Evolutionary conservation across 1,140 invertebrate genomes (phyloP).

Genomic region (Atta colombica): DNA sequence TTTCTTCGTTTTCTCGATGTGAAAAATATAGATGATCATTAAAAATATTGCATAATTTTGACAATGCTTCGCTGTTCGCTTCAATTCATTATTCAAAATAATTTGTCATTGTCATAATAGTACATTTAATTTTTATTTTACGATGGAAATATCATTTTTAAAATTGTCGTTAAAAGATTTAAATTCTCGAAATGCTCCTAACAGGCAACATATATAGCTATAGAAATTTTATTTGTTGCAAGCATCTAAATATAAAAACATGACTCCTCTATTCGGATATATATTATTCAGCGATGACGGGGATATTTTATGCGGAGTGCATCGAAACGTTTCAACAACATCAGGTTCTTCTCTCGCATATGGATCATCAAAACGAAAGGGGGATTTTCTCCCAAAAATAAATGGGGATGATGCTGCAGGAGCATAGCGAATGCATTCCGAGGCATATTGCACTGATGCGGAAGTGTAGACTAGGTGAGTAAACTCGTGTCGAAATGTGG

Average conservation of each 20-base stretch:
- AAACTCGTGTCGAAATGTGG: slow-evolving; percentile 22
- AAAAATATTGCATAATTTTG: background rate
- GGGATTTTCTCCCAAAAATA: slow-evolving; percentile 15
- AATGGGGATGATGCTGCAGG: slow-evolving; percentile 75
- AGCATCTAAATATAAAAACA: background rate
- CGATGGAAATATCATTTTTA: background rate
- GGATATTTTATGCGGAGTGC: slow-evolving; percentile 31
- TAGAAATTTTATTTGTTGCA: slow-evolving; percentile 6
- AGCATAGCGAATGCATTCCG: slow-evolving; percentile 76
- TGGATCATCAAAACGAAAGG: slow-evolving; percentile 61
- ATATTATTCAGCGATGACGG: slow-evolving; percentile 44
- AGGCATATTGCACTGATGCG: slow-evolving; percentile 78
- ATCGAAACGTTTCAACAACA: slow-evolving; percentile 79
- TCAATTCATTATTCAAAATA: background rate
- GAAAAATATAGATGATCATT: background rate
- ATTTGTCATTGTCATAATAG: background rate
- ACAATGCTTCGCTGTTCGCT: background rate
- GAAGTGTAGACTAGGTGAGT: slow-evolving; percentile 61
- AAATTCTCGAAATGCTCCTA: background rate
- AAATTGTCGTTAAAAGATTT: background rate
- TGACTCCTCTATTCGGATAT: slow-evolving; percentile 3
- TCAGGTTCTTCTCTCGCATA: slow-evolving; percentile 76
- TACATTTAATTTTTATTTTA: background rate
- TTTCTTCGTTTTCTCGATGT: background rate
- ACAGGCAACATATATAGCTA: background rate